Percentiles rank a stretch among this genome's conserved stretches.
Conservation (phyloP, 2,113 vertebrate genomes). For the Pelusios castaneus region DNA sequence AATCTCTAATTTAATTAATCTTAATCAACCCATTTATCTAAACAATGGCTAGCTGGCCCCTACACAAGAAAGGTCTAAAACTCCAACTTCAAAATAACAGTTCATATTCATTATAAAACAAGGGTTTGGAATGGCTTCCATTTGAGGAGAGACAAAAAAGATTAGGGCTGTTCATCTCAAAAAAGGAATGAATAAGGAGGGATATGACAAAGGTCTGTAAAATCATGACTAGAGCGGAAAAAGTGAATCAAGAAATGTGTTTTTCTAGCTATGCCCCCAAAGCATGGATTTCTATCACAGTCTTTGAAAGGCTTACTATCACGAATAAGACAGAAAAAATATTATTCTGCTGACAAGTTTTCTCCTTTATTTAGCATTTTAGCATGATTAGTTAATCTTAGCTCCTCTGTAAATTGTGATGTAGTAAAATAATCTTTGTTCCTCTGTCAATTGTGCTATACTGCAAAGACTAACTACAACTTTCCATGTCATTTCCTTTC, state of each 20-base stretch:
- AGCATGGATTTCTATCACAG: not conserved
- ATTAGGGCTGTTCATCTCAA: not conserved
- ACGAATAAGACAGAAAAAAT: not conserved
- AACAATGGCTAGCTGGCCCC: not conserved
- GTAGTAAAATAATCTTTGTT: not conserved
- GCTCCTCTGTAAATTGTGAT: not conserved
- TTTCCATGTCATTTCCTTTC: constrained; percentile 47
- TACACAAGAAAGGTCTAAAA: not conserved
- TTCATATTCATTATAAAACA: not conserved
- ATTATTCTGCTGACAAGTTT: not conserved
- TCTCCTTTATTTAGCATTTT: not conserved
- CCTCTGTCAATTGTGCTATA: not conserved
- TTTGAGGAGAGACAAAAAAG: not conserved
- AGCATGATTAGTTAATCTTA: not conserved
- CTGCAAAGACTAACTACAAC: not conserved
- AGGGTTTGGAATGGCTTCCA: not conserved
- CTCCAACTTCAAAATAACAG: not conserved
- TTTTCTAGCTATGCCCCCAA: not conserved
- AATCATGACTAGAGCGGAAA: not conserved
- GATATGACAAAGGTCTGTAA: not conserved
- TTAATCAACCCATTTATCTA: not conserved
- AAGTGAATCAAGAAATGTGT: not conserved
- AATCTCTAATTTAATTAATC: not conserved
- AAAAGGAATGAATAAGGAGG: not conserved
- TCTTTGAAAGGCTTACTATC: not conserved